Conservation (phyloP, 2,888 invertebrate species). For the Tachina grossa region DNA sequence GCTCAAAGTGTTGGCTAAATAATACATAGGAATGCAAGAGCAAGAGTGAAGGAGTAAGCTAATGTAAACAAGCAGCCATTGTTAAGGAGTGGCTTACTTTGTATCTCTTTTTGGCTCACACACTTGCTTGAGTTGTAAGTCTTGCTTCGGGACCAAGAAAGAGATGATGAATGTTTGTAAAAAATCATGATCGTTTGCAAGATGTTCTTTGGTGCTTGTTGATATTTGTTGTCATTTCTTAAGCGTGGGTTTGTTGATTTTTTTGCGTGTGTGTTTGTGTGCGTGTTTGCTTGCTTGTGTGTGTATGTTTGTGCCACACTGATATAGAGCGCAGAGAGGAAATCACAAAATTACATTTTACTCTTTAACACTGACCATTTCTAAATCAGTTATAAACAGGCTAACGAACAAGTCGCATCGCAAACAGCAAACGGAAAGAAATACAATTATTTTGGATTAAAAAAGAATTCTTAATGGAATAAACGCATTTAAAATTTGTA, state of each 20-base stretch:
- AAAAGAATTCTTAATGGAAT: conserved; percentile 19
- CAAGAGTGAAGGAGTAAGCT: neutral
- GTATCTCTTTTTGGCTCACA: conserved; percentile 32
- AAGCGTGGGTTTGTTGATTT: conserved; percentile 58
- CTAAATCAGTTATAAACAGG: conserved; percentile 82
- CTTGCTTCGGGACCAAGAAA: neutral
- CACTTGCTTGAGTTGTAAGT: neutral
- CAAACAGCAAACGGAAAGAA: conserved; percentile 56
- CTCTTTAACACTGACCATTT: conserved; percentile 79
- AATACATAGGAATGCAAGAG: neutral
- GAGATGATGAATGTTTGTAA: neutral
- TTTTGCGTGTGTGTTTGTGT: conserved; percentile 11
- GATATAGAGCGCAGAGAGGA: conserved; percentile 65
- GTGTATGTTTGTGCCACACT: conserved; percentile 14
- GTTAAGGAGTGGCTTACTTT: neutral
- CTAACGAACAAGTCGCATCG: conserved; percentile 80
- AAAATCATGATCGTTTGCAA: conserved; percentile 26
- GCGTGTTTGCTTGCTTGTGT: conserved; percentile 2
- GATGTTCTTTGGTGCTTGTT: conserved; percentile 23
- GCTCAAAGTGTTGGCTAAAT: neutral
- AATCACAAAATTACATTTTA: conserved; percentile 80
- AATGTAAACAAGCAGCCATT: conserved; percentile 52
- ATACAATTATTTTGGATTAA: conserved; percentile 9
- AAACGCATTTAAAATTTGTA: neutral
- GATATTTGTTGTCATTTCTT: conserved; percentile 2